Percentiles rank a stretch among this genome's conserved stretches.
phyloP scores from a whole-genome alignment of 2,113 vertebrate genomes.

The Mixornis gularis region DNA sequence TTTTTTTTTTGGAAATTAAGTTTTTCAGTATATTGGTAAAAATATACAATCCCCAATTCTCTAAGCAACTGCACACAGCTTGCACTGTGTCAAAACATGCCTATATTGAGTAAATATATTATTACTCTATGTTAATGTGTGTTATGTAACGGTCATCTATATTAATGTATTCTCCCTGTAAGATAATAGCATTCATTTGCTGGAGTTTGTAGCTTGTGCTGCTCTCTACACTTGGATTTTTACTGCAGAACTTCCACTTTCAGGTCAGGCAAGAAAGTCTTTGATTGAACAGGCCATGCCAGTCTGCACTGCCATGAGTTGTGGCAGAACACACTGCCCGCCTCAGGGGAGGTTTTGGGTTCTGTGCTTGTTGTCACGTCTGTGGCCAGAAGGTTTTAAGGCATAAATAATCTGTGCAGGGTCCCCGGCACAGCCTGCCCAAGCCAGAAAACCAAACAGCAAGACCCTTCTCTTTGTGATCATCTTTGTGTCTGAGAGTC shows the following conservation, averaged over 20 bases:
- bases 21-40: conserved; percentile 7
- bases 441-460: neutral
- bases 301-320: neutral
- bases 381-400: neutral
- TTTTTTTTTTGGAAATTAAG: neutral
- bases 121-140: conserved; percentile 37
- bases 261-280: neutral
- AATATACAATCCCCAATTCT: conserved; percentile 2
- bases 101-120: conserved; percentile 52
- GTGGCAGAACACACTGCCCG: neutral
- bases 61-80: conserved; percentile 46
- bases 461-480: neutral
- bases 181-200: conserved; percentile 11
- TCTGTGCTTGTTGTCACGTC: neutral
- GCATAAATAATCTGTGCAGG: neutral
- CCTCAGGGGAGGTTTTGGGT: neutral
- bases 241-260: neutral
- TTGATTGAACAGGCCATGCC: neutral
- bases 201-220: neutral
- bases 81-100: conserved; percentile 55
- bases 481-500: neutral
- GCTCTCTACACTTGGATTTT: neutral
- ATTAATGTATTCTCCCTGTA: conserved; percentile 27
- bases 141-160: conserved; percentile 55
- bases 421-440: neutral